Evolutionary conservation across 2,113 vertebrate species (phyloP).

Genomic region (Malurus alboscapulatus): DNA sequence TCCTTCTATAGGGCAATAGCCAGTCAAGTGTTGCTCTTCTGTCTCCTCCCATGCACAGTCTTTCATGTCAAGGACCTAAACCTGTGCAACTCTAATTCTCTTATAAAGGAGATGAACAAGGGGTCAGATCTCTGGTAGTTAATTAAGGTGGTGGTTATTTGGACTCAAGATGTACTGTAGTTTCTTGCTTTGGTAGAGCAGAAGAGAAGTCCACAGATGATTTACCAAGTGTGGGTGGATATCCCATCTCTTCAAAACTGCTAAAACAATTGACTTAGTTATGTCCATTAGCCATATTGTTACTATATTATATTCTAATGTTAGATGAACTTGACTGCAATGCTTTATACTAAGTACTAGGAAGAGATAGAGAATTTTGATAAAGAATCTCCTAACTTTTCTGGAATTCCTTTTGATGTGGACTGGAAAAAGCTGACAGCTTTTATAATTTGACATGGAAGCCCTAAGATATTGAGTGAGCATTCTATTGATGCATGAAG

Average conservation of each 20-base stretch:
- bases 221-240: neutral
- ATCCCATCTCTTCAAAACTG: neutral
- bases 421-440: neutral
- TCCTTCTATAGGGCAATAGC: neutral
- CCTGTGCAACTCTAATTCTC: fast-evolving
- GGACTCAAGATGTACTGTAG: neutral
- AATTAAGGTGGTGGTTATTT: neutral
- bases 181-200: neutral
- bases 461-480: neutral
- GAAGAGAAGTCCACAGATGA: neutral
- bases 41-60: neutral
- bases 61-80: neutral
- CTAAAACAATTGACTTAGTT: neutral
- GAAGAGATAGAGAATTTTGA: neutral
- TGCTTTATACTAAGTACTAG: neutral
- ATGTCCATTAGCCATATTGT: neutral
- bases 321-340: neutral
- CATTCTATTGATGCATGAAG: neutral
- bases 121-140: neutral
- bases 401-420: neutral
- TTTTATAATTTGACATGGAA: neutral
- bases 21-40: neutral
- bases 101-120: neutral
- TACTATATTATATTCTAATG: neutral
- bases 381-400: neutral